These are phyloP conservation scores for Phalacrocorax pelagicus DNA, from an alignment of 2,113 vertebrate genomes.

Conservation along the genomic window DNA sequence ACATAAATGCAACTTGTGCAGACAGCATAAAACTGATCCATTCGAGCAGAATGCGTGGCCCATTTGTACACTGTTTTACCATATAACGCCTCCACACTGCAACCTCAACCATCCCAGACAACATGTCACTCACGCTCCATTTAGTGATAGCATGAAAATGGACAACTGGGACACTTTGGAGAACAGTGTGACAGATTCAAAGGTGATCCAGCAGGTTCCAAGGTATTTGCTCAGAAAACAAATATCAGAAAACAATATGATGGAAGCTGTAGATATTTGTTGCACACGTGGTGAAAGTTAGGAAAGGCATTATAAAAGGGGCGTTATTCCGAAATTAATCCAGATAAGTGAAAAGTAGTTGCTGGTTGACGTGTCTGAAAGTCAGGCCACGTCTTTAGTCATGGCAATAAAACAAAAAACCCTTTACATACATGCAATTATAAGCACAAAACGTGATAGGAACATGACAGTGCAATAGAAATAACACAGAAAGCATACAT, in stretches of 20 bases:
- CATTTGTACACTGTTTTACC: background rate
- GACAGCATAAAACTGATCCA: background rate
- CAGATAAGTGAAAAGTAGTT: background rate
- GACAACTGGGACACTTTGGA: background rate
- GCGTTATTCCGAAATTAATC: background rate
- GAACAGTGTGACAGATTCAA: background rate
- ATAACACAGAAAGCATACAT: background rate
- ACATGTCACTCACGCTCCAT: rapidly evolving
- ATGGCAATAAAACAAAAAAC: background rate
- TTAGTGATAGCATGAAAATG: background rate
- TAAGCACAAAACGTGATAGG: background rate
- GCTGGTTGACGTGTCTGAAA: background rate
- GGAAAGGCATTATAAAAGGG: background rate
- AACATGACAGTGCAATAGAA: background rate
- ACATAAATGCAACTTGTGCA: background rate
- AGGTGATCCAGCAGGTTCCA: background rate
- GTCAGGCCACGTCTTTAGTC: background rate
- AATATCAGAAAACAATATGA: background rate
- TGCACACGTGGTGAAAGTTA: rapidly evolving
- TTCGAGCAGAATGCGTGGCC: background rate
- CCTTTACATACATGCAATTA: background rate
- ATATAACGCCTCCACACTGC: background rate
- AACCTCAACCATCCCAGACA: background rate
- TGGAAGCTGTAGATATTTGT: background rate
- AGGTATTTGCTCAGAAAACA: background rate